These are phyloP conservation scores for Rousettus leschenaultii DNA, from an alignment of 2,113 vertebrate species.

Conservation along the genomic window DNA sequence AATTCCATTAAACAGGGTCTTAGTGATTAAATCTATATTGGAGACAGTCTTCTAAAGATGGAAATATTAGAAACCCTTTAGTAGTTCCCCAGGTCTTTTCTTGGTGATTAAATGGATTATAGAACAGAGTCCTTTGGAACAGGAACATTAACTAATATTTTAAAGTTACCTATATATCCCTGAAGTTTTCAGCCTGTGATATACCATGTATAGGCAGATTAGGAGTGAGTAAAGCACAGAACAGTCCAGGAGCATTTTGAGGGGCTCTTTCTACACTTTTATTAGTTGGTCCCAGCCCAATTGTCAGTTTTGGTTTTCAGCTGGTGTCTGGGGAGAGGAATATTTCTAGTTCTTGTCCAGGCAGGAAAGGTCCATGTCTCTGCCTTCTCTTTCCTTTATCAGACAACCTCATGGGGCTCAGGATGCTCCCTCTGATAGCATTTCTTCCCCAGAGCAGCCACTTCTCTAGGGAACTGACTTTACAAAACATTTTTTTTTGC, in stretches of 20 bases:
- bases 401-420: background rate
- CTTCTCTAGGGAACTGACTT: background rate
- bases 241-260: background rate
- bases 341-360: background rate
- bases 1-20: background rate
- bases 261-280: background rate
- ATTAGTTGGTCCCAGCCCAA: background rate
- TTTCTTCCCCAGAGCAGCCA: background rate
- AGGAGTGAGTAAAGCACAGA: background rate
- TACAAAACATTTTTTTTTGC: background rate
- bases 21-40: background rate
- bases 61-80: background rate
- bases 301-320: constrained; percentile 47
- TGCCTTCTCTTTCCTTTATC: background rate
- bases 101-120: background rate
- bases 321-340: background rate
- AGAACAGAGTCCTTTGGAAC: background rate
- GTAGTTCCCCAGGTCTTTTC: background rate
- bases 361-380: background rate
- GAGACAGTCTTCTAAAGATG: background rate
- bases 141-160: background rate
- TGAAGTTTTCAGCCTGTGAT: background rate
- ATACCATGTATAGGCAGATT: background rate
- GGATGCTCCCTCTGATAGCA: background rate
- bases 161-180: background rate